A percentile compares a stretch with the other conserved stretches of the same genome.
phyloP scores from a whole-genome alignment of 1,140 invertebrate species.

The Monochamus saltuarius region DNA sequence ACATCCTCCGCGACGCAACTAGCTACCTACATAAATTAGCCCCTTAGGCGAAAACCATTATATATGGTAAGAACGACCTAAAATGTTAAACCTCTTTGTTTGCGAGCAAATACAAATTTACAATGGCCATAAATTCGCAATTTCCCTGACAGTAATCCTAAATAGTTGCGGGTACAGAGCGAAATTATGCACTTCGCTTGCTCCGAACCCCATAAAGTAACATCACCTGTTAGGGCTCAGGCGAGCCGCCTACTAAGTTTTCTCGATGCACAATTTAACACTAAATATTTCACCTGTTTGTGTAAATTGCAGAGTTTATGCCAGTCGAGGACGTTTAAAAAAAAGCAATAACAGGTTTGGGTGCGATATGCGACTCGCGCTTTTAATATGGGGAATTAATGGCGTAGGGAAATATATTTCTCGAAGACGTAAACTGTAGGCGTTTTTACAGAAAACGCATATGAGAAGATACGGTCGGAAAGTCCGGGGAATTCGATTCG shows the following conservation, averaged over 20 bases:
- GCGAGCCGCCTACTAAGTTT: conserved; percentile 13
- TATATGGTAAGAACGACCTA: conserved; percentile 14
- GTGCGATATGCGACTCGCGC: no score
- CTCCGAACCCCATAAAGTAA: conserved; percentile 14
- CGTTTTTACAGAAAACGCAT: no score
- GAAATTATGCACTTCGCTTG: conserved; percentile 13
- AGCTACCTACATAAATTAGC: conserved; percentile 10
- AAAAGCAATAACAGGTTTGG: no score
- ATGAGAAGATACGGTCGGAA: no score
- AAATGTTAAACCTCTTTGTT: conserved; percentile 15
- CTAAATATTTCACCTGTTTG: conserved; percentile 16
- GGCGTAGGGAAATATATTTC: no score
- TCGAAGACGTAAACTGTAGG: no score
- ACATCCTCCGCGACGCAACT: no score
- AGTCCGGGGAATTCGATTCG: no score
- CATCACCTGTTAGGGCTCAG: conserved; percentile 13
- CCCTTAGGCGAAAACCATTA: conserved; percentile 11
- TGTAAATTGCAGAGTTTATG: conserved; percentile 14
- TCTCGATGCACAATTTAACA: conserved; percentile 15
- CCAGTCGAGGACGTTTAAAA: no score
- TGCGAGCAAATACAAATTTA: conserved; percentile 16
- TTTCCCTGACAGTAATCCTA: conserved; percentile 14
- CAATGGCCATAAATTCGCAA: conserved; percentile 15
- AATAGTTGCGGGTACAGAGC: conserved; percentile 13
- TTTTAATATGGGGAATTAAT: no score